These are phyloP conservation scores for Syngnathus floridae DNA, from an alignment of 2,113 vertebrate genomes.

Conservation along the genomic window DNA sequence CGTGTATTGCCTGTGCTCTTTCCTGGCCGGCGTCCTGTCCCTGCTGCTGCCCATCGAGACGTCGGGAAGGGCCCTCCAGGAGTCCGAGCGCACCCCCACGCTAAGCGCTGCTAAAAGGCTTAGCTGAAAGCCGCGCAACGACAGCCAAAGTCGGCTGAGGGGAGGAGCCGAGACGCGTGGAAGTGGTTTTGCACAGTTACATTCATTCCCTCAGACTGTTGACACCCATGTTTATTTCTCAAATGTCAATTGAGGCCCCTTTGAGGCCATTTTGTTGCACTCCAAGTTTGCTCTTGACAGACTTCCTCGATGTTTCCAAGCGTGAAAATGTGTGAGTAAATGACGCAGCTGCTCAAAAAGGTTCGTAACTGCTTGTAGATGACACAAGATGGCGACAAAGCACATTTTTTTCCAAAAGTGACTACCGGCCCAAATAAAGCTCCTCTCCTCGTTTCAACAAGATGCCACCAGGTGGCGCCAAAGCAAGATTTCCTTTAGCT, in stretches of 20 bases:
- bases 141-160: neutral
- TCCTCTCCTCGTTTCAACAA: no score
- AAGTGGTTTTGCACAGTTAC: neutral
- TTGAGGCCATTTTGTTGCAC: neutral
- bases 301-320: neutral
- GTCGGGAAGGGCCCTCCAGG: conserved; percentile 32
- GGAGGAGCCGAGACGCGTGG: neutral
- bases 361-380: no score
- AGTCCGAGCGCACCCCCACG: conserved; percentile 16
- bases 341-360: no score
- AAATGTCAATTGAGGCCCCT: neutral
- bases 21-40: conserved; percentile 40
- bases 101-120: neutral
- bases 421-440: no score
- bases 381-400: no score
- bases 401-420: no score
- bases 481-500: no score
- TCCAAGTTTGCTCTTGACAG: neutral
- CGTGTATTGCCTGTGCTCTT: conserved; percentile 42
- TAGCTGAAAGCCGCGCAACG: neutral
- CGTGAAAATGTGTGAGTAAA: neutral
- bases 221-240: neutral
- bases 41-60: conserved; percentile 56
- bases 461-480: no score
- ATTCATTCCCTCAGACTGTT: neutral